Evolutionary conservation across 1,140 invertebrate species (phyloP), one percentile per base, ranked within the genome.

Genomic region (Lucilia sericata): DNA sequence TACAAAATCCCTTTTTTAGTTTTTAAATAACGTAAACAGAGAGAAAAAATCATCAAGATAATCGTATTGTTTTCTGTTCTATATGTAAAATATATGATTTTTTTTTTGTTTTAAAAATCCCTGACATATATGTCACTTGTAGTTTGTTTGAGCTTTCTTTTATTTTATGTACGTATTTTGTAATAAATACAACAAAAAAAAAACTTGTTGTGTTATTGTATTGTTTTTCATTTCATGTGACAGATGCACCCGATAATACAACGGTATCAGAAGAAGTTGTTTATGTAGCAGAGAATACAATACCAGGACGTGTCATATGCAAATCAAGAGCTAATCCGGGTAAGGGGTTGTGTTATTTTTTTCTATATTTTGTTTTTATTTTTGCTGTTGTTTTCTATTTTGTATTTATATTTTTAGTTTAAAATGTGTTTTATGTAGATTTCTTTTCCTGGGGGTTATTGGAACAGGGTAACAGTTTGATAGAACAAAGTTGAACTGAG

Each of bases 231-330:
- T 82, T 86, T 78, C 74, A 88, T 86, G 36, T 91, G 88, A 70
- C 92, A 98, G 97, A 96, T 94, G 95, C 97, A 83, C 97, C 97
- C 5, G 96, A 97, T 88, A 95, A 96, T 87, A 94, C 97, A 86
- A 95, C 94, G 0, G 95, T 97, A 7, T 95, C 95, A 0, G 94
- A 94, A 13, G 92, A 92, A 65, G 91, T 94, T 34, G 93, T 97
- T 25, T 94, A 95, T 85, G 96, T 98, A 10, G 93, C 93, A 30
- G 96, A 97, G 88, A 94, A 95, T 84, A 94, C 95, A 83, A 94
- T 95, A 83, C 95, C 96, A 5, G 94, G 94, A 74, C 94, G 94
- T 86, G 94, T 98, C 13, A 92, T 94, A 81, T 98, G 97, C 88
- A 92, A 93, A 86, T 96, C 96, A 2, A 94, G 93, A 82, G 95